Percentiles rank a stretch among this genome's conserved stretches.
These are phyloP conservation scores for Allophyes oxyacanthae DNA, from an alignment of 2,888 invertebrate genomes.

Conservation along the genomic window DNA sequence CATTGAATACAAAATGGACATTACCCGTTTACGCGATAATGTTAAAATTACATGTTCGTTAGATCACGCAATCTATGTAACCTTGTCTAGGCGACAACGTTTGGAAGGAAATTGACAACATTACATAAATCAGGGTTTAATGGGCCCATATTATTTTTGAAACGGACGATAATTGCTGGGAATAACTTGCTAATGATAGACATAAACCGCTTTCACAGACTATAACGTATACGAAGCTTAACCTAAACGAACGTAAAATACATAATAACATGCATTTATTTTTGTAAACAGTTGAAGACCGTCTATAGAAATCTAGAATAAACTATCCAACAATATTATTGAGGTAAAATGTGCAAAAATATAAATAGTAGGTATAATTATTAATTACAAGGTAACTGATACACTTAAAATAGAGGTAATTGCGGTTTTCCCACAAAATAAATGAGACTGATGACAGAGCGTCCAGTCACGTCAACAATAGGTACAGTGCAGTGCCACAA, in stretches of 20 bases:
- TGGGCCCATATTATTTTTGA: slow-evolving; percentile 37
- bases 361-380: not conserved
- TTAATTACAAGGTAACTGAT: slow-evolving; percentile 19
- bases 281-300: too few relatives aligned
- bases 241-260: too few relatives aligned
- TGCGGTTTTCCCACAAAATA: slow-evolving; percentile 28
- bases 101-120: slow-evolving; percentile 44
- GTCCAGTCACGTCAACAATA: not conserved
- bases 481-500: too few relatives aligned
- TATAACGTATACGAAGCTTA: too few relatives aligned
- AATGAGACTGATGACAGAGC: slow-evolving; percentile 13
- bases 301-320: too few relatives aligned
- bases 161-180: slow-evolving; percentile 40
- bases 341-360: slow-evolving; percentile 17
- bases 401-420: slow-evolving; percentile 5
- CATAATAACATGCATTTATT: not conserved
- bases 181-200: slow-evolving; percentile 28
- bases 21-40: slow-evolving; percentile 72
- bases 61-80: slow-evolving; percentile 47
- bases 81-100: slow-evolving; percentile 49
- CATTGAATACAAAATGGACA: slow-evolving; percentile 55
- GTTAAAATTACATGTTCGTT: slow-evolving; percentile 69
- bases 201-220: slow-evolving; percentile 2
- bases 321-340: not conserved
- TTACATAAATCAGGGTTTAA: slow-evolving; percentile 32